Conservation (phyloP, 1,140 invertebrate species). For the Acromyrmex echinatior region DNA sequence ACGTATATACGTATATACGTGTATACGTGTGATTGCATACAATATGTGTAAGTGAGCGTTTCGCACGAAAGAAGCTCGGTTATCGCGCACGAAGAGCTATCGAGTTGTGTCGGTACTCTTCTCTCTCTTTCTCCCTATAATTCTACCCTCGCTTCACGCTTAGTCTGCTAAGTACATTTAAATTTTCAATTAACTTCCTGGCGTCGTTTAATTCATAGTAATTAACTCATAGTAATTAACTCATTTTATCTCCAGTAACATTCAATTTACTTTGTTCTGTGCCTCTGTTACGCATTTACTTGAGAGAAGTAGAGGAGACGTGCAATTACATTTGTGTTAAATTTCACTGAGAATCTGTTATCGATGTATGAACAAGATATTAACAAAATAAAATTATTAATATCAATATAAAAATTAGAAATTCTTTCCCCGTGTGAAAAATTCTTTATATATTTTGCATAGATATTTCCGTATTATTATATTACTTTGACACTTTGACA, state of each 20-base stretch:
- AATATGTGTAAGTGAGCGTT: conserved; percentile 51
- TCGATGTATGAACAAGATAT: background rate
- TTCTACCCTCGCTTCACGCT: background rate
- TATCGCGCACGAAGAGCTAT: conserved; percentile 64
- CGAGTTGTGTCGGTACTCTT: background rate
- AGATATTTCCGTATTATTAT: background rate
- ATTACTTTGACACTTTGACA: background rate
- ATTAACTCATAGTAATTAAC: background rate
- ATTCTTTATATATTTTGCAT: background rate
- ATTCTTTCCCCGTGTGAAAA: background rate
- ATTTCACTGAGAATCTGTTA: background rate
- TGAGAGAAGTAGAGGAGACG: background rate
- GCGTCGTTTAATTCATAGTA: background rate
- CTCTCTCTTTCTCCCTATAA: background rate
- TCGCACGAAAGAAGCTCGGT: conserved; percentile 58
- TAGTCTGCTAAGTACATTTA: background rate
- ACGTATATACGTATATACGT: background rate
- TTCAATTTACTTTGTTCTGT: background rate
- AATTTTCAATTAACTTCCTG: conserved; percentile 3
- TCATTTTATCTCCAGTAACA: background rate
- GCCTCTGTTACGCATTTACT: background rate
- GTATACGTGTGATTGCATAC: background rate
- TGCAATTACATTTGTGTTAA: background rate
- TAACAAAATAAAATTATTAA: background rate
- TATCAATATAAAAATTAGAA: background rate